Conservation (phyloP, 2,888 invertebrate genomes). For the Archaeoteleia sp. region DNA sequence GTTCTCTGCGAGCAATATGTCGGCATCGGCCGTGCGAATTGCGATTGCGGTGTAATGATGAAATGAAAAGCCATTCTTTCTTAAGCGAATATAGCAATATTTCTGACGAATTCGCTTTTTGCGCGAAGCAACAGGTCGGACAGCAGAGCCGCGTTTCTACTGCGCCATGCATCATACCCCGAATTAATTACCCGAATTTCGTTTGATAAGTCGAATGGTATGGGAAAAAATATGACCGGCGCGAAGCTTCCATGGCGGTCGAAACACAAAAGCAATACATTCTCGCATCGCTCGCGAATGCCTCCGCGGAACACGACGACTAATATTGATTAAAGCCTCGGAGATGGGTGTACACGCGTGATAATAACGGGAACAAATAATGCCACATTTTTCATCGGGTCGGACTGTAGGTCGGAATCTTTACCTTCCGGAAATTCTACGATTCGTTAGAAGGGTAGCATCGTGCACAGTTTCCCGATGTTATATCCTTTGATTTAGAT, state of each 20-base stretch:
- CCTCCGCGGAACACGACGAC: too few relatives aligned
- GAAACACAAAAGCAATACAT: too few relatives aligned
- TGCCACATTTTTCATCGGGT: too few relatives aligned
- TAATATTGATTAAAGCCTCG: too few relatives aligned
- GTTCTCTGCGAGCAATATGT: too few relatives aligned
- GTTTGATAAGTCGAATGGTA: conserved; percentile 36
- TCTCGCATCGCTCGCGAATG: too few relatives aligned
- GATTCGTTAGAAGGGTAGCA: too few relatives aligned
- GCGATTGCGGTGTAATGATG: conserved; percentile 20
- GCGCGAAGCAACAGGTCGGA: conserved; percentile 47
- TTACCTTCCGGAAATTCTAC: too few relatives aligned
- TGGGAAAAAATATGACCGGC: conserved; percentile 31
- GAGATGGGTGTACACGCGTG: too few relatives aligned
- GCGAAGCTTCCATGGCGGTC: neutral
- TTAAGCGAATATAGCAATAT: conserved; percentile 26
- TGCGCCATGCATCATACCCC: conserved; percentile 26
- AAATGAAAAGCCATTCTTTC: conserved; percentile 26
- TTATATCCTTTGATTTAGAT: neutral
- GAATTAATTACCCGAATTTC: conserved; percentile 50
- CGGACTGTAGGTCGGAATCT: too few relatives aligned
- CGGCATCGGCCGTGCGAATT: conserved; percentile 11
- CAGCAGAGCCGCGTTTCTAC: conserved; percentile 21
- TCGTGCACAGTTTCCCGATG: neutral
- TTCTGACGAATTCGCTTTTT: conserved; percentile 39
- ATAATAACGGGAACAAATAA: too few relatives aligned